Percentiles rank a stretch among this genome's conserved stretches.
These are phyloP conservation scores for Leptonema lineaticorne DNA, from an alignment of 1,140 invertebrate species.

Conservation along the genomic window DNA sequence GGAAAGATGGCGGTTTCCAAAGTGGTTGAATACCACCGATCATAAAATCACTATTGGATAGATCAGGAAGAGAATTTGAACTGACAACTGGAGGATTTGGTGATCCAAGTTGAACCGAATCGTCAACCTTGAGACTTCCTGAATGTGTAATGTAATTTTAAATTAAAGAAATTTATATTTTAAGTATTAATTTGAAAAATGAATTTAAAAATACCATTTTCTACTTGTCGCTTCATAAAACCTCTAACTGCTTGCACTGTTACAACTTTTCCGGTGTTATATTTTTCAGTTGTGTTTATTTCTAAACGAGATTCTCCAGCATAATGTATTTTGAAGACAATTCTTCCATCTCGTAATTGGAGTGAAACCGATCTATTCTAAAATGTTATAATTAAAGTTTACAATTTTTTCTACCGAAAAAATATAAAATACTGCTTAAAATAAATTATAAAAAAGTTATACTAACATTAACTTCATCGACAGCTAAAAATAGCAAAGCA, in stretches of 20 bases:
- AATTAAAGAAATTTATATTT: conserved; percentile 42
- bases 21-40: conserved; percentile 77
- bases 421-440: conserved; percentile 31
- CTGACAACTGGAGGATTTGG: conserved; percentile 60
- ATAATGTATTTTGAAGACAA: conserved; percentile 76
- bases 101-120: conserved; percentile 66
- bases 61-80: conserved; percentile 63
- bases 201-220: conserved; percentile 51
- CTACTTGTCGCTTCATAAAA: conserved; percentile 58
- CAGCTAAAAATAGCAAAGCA: conserved; percentile 81
- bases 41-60: conserved; percentile 66
- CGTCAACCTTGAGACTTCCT: conserved; percentile 69
- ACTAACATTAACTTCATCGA: conserved; percentile 67
- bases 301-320: conserved; percentile 62
- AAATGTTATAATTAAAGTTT: conserved; percentile 33
- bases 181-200: conserved; percentile 1
- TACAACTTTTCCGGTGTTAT: conserved; percentile 81
- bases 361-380: conserved; percentile 79
- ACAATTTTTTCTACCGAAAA: background rate
- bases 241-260: conserved; percentile 68
- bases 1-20: conserved; percentile 34
- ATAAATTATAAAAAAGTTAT: conserved; percentile 22
- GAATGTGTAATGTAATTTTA: conserved; percentile 19
- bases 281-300: conserved; percentile 68
- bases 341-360: conserved; percentile 70